Evolutionary conservation across 2,888 invertebrate genomes (phyloP), one percentile per base, ranked within the genome.

Genomic region (Eilema griseolum): DNA sequence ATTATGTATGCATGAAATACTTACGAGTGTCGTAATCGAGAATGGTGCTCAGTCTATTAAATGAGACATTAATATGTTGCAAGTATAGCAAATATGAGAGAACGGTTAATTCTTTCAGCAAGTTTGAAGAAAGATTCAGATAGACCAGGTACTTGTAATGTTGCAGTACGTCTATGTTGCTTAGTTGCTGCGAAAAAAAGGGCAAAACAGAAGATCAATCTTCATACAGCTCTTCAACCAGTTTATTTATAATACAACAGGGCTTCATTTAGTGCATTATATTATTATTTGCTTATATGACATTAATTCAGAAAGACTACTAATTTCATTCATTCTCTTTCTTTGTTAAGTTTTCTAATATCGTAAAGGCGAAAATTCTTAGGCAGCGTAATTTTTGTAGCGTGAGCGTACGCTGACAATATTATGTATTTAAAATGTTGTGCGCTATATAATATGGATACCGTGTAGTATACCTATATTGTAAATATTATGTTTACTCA

Each of bases 111-210:
- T 95, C 92, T 11, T 89, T 89, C 68, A 97, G 85, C 23, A 92
- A 87, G 85, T 97, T 97, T n/a, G 93, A 89, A 0, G 96, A 95
- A 20, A 97, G 83, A 82, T 97, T 96, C 76, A 97, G 86, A 77
- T 96, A 96, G 69, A 96, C 96, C 52, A 97, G 85, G 83, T 95
- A 96, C 80, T 95, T 96, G 85, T 96, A 96, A 70, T 93, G 88
- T 74, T 91, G 86, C 62, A 97, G 80, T 2, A 95, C 90, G 20
- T 93, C 91, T 61, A 97, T 96, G 73, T 96, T 93, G 2, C 80
- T 82, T 33, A 95, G 83, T 71, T 85, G 81, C 95, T 95, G 88
- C 10, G 90, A 92, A 61, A 31, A 7, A 28, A n/a, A 14, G 14
- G 24, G 24, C 1, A 62, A 52, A 52, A 7, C 4, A 46, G 41